A percentile compares a stretch with the other conserved stretches of the same genome.
Evolutionary conservation across 2,113 vertebrate genomes (phyloP).

Genomic region (Pachycephala philippinensis): DNA sequence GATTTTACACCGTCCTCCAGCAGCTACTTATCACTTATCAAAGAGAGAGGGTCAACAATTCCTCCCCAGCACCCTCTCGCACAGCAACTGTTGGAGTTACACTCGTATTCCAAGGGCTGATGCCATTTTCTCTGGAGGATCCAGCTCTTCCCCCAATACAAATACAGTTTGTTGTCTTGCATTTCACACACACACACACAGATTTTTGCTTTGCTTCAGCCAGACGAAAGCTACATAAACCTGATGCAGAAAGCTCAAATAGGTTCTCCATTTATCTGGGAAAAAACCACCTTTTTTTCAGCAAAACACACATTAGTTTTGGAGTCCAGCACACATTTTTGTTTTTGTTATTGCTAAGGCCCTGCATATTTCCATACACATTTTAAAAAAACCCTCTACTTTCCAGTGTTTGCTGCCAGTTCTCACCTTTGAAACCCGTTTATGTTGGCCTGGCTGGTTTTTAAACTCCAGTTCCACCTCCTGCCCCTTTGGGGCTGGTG

Average conservation of each 20-base stretch:
- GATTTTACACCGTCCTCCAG: not conserved
- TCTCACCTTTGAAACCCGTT: not conserved
- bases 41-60: not conserved
- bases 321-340: not conserved
- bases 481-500: not conserved
- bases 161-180: accelerated
- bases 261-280: not conserved
- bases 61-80: not conserved
- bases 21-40: accelerated
- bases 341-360: not conserved
- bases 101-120: not conserved
- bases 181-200: accelerated
- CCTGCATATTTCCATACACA: not conserved
- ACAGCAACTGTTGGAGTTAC: not conserved
- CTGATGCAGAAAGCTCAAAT: not conserved
- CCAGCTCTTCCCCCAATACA: not conserved
- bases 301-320: not conserved
- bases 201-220: not conserved
- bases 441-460: not conserved
- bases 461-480: not conserved
- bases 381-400: accelerated
- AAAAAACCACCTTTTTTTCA: not conserved
- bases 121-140: not conserved
- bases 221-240: not conserved
- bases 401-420: not conserved